A percentile compares a stretch with the other conserved stretches of the same genome.
phyloP scores from a whole-genome alignment of 92 coral and sea anemone species.

The Anthopleura xanthogrammica region DNA sequence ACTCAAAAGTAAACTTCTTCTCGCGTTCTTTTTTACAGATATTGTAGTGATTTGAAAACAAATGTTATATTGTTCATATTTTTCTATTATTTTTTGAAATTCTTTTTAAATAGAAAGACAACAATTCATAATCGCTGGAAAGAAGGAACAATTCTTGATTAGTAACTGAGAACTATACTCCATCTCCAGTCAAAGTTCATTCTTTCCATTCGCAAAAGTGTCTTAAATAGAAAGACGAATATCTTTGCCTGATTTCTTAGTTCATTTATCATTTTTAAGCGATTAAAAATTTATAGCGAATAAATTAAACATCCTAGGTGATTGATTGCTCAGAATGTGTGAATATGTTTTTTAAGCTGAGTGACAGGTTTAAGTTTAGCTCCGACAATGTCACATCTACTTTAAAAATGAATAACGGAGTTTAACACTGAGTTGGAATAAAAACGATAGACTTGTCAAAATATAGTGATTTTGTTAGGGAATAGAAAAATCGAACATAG shows the following conservation, averaged over 20 bases:
- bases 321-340: slow-evolving; percentile 5
- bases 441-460: background rate
- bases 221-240: background rate
- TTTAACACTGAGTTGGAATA: background rate
- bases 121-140: too few species aligned
- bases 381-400: background rate
- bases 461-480: too few species aligned
- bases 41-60: background rate
- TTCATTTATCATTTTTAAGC: slow-evolving; percentile 2
- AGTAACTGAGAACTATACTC: background rate
- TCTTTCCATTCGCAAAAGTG: background rate
- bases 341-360: background rate
- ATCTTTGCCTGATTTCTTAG: background rate
- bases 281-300: slow-evolving; percentile 21
- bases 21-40: too few species aligned
- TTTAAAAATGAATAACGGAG: background rate
- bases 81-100: background rate
- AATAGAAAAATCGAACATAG: too few species aligned
- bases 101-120: too few species aligned
- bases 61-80: background rate
- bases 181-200: background rate
- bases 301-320: background rate
- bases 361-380: background rate
- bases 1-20: background rate
- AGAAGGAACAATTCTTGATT: background rate